Evolutionary conservation across 2,797 vertebrate genomes (phyloP).

Genomic region (Remorina albescens): DNA sequence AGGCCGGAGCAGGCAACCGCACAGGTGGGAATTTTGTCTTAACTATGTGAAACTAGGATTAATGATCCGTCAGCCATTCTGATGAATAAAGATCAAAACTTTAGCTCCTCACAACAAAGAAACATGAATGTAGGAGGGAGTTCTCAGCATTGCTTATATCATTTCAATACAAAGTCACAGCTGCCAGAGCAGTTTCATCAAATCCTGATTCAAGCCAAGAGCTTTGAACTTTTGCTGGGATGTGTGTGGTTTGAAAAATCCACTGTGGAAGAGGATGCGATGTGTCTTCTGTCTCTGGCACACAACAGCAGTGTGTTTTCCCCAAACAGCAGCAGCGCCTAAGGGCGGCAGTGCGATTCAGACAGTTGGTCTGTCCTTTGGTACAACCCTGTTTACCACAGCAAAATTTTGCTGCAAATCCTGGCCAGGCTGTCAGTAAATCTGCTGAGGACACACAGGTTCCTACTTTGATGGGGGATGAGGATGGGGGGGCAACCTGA

Average conservation of each 20-base stretch:
- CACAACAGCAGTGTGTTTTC: background rate
- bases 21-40: background rate
- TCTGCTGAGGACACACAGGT: background rate
- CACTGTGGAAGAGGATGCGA: background rate
- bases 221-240: background rate
- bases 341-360: background rate
- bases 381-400: background rate
- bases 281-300: background rate
- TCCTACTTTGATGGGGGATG: too few relatives aligned
- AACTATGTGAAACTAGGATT: slow-evolving; percentile 11
- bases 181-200: background rate
- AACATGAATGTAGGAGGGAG: background rate
- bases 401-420: background rate
- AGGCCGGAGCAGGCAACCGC: background rate
- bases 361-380: background rate
- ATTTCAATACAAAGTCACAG: slow-evolving; percentile 11
- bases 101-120: background rate
- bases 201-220: background rate
- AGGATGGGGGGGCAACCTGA: too few relatives aligned
- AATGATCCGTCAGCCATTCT: background rate
- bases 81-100: slow-evolving; percentile 9
- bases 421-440: background rate
- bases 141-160: background rate
- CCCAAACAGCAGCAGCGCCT: background rate
- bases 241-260: background rate